Evolutionary conservation across 2,797 vertebrate species (phyloP), one percentile per base, ranked within the genome.

Genomic region (Apogon talboti): DNA sequence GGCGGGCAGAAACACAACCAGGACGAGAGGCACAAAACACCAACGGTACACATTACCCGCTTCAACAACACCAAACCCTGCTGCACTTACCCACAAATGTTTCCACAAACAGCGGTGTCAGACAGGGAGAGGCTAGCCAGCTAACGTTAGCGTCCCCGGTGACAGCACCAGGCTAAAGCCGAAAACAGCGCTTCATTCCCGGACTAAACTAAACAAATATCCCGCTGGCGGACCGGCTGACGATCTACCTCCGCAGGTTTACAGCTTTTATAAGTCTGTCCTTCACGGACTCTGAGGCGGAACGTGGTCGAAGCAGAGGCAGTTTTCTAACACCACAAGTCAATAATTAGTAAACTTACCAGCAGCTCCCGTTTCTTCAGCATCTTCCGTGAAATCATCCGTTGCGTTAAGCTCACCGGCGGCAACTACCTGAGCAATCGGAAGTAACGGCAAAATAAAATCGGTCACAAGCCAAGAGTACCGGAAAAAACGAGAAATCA

Each of bases 381-480:
- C 93, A 94, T 94, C 91, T 94, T 94, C 93, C 91, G 92, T 81
- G 41, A 82, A 79, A 71, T 73, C 84, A 35, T 35, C 53, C 42
- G 42, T 11, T 28, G 53, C 13, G 41, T n/a, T 3, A 19, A 30
- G n/a, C 14, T 43, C 3, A 8, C 30, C 33, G 9, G 10, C 33
- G 9, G 40, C 12, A 12, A 13, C 5, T 15, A 43, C 40, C 40
- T 18, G 16, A 43, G 8, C 21, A 2, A n/a, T n/a, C 13, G 41
- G 41, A 15, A 6, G 2, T 43, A 7, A n/a, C 41, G 9, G 9
- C 7, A 43, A 15, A 43, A n/a, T 43, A 43, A 43, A 43, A 15
- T 6, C 41, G 11, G 9, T 2, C 33, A 10, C 7, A 3, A 35
- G 9, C 9, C 9, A 35, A 10, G 33, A 35, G 7, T 9, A 35